Evolutionary conservation across 2,113 vertebrate species (phyloP).

Genomic region (Eulacestoma nigropectus): DNA sequence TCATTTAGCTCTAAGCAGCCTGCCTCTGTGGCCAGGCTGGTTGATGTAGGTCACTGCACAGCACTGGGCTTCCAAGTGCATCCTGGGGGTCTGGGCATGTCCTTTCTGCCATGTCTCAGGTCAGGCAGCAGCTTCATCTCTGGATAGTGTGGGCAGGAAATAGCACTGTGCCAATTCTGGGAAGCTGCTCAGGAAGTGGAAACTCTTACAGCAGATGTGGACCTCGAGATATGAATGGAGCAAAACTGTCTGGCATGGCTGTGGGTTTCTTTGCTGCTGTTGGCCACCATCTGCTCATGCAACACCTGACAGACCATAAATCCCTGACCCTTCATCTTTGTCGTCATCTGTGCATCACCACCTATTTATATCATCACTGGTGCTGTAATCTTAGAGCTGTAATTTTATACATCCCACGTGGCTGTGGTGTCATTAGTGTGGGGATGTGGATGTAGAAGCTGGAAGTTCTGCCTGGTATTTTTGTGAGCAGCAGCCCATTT

Average conservation of each 20-base stretch:
- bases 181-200: background rate
- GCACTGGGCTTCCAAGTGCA: background rate
- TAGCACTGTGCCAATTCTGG: background rate
- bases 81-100: fast-evolving
- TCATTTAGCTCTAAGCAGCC: slow-evolving; percentile 26
- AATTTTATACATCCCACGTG: background rate
- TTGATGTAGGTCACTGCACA: background rate
- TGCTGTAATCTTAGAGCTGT: background rate
- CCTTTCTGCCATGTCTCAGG: background rate
- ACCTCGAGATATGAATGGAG: background rate
- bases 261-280: background rate
- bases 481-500: background rate
- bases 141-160: background rate
- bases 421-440: background rate
- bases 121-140: background rate
- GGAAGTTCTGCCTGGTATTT: background rate
- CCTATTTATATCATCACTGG: background rate
- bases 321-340: background rate
- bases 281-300: background rate
- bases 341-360: background rate
- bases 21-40: background rate
- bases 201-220: background rate
- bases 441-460: background rate
- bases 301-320: background rate
- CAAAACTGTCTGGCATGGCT: background rate